Evolutionary conservation across 2,797 vertebrate genomes (phyloP).

Genomic region (Mormyrus proboscirostris): DNA sequence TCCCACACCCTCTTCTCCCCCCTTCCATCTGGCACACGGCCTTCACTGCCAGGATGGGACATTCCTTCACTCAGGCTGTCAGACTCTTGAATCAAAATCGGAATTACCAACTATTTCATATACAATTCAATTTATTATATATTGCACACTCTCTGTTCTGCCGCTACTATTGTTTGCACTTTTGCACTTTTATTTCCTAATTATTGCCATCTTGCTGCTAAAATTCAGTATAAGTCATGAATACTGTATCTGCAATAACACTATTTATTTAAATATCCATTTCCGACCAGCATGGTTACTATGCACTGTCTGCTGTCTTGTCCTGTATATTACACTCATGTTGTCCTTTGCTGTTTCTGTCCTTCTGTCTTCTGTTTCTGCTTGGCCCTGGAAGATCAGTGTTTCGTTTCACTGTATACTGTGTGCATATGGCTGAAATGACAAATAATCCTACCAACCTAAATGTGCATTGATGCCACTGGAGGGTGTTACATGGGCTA

Average conservation of each 20-base stretch:
- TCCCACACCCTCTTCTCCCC: too few relatives aligned
- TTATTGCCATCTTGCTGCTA: too few relatives aligned
- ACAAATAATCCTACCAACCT: background rate
- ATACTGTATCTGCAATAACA: background rate
- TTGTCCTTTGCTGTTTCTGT: background rate
- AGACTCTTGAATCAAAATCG: too few relatives aligned
- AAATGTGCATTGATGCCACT: background rate
- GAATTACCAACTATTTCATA: too few relatives aligned
- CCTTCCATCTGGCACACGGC: too few relatives aligned
- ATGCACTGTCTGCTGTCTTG: background rate
- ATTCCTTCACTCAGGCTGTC: too few relatives aligned
- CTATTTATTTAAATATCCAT: background rate
- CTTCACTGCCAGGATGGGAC: too few relatives aligned
- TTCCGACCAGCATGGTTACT: background rate
- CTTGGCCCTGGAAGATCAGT: too few relatives aligned
- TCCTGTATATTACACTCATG: background rate
- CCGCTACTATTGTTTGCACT: too few relatives aligned
- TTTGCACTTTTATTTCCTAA: too few relatives aligned
- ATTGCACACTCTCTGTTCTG: too few relatives aligned
- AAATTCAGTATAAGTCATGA: background rate
- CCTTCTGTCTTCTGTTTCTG: background rate
- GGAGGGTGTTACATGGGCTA: background rate
- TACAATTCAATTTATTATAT: too few relatives aligned
- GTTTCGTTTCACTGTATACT: background rate
- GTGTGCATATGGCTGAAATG: background rate